Conservation (phyloP, 2,113 vertebrate species). For the Elephantulus edwardii region DNA sequence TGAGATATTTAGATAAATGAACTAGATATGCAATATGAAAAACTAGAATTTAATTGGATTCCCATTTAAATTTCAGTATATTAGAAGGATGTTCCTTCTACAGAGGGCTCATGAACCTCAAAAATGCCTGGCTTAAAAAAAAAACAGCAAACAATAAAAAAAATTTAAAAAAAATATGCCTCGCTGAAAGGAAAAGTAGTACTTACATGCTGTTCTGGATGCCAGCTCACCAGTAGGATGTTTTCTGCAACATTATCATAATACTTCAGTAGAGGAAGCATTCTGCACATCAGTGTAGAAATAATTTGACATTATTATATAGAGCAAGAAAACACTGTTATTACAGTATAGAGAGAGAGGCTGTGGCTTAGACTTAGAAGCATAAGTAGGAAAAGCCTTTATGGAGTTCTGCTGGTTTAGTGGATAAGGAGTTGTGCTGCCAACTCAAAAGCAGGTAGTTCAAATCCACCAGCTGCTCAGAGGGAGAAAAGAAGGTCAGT, state of each 20-base stretch:
- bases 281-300: constrained; percentile 3
- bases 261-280: constrained; percentile 9
- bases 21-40: neutral
- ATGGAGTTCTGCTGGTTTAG: too few species aligned
- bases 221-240: neutral
- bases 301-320: neutral
- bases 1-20: constrained; percentile 1
- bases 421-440: too few species aligned
- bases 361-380: neutral
- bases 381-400: constrained; percentile 25
- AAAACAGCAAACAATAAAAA: too few species aligned
- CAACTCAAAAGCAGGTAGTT: too few species aligned
- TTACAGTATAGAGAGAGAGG: neutral
- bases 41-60: neutral
- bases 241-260: neutral
- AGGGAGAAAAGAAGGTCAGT: too few species aligned
- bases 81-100: neutral
- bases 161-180: too few species aligned
- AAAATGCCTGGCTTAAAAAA: neutral
- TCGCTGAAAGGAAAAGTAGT: neutral
- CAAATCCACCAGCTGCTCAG: too few species aligned
- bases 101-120: neutral
- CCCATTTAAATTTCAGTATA: neutral
- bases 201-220: neutral
- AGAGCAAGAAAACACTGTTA: constrained; percentile 17